A percentile compares a stretch with the other conserved stretches of the same genome.
Conservation (phyloP, 2,797 vertebrate genomes). For the Gouania willdenowi region DNA sequence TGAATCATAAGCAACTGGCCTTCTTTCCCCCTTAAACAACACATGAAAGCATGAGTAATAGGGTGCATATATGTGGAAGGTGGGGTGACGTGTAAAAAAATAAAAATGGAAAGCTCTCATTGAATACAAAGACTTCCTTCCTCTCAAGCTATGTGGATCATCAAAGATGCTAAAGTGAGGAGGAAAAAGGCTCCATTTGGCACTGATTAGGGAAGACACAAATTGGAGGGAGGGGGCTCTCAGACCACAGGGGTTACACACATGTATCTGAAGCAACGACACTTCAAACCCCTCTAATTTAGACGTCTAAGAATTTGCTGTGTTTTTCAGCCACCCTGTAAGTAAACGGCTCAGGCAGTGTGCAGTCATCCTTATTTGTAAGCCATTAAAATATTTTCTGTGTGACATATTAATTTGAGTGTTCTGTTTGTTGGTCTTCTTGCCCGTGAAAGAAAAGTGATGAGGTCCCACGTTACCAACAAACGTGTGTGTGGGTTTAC, state of each 20-base stretch:
- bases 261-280: constrained; percentile 67
- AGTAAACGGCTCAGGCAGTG: constrained; percentile 56
- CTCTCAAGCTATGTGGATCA: constrained; percentile 26
- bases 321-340: constrained; percentile 65
- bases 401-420: constrained; percentile 70
- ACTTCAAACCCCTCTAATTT: constrained; percentile 70
- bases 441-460: constrained; percentile 5
- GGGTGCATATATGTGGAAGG: constrained; percentile 43
- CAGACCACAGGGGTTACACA: constrained; percentile 69
- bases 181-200: constrained; percentile 62
- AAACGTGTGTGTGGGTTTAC: constrained; percentile 2
- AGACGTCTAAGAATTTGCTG: constrained; percentile 75
- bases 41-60: constrained; percentile 62
- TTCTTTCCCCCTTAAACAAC: constrained; percentile 42
- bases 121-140: constrained; percentile 69
- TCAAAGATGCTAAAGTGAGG: too few relatives aligned
- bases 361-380: constrained; percentile 68
- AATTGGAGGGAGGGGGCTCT: constrained; percentile 52
- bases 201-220: constrained; percentile 70
- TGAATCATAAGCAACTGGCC: constrained; percentile 66
- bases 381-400: constrained; percentile 75
- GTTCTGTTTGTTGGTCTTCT: constrained; percentile 28
- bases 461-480: not conserved
- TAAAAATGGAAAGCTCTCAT: constrained; percentile 65
- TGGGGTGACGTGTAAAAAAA: constrained; percentile 34